Evolutionary conservation across 64 coral and sea anemone genomes (phyloP), one percentile per base, ranked within the genome.

Genomic region (Porites lutea): DNA sequence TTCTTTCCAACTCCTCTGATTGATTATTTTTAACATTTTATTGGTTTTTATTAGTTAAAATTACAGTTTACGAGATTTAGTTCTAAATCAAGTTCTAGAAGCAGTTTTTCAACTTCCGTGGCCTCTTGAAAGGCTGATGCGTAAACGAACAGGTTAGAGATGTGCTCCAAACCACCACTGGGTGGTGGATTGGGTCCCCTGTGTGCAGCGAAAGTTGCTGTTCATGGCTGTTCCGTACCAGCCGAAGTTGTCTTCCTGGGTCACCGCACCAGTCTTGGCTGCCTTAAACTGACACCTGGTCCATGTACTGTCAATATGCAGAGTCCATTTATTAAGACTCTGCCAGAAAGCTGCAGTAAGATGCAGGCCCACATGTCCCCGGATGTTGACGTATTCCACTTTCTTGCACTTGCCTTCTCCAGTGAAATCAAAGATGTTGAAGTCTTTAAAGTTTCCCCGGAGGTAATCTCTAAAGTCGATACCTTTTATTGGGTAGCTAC

Each of bases 181-280:
- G 5, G 93, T 86, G 62, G 87, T 90, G 3, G 79, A 71, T 13
- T 22, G 37, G 4, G 77, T 21, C 9, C 79, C 59, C 13, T 52
- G 9, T 18, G 79, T 90, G 66, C 93, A 95, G 49, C 88, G 78
- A 14, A 95, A 95, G 18, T 79, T 86, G 49, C 8, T 50, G 74
- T 95, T 95, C 5, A 58, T 22, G 45, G 6, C 27, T 37, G 27
- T 37, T 37, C 2, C 16, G 19, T 95, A 90, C n/a, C 47, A 84
- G 46, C 93, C 93, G 86, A 95, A 90, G 81, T 95, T 95, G 74
- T 95, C 93, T 87, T 95, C 87, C 52, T 71, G 77, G 54, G 14
- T 14, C 12, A 90, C 59, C 12, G 53, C 4, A 3, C 88, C 93
- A 49, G 47, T 45, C 4, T 53, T 70, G 3, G 73, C 12, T 9